Evolutionary conservation across 2,888 invertebrate species (phyloP).

Genomic region (Taphrorychus bicolor): DNA sequence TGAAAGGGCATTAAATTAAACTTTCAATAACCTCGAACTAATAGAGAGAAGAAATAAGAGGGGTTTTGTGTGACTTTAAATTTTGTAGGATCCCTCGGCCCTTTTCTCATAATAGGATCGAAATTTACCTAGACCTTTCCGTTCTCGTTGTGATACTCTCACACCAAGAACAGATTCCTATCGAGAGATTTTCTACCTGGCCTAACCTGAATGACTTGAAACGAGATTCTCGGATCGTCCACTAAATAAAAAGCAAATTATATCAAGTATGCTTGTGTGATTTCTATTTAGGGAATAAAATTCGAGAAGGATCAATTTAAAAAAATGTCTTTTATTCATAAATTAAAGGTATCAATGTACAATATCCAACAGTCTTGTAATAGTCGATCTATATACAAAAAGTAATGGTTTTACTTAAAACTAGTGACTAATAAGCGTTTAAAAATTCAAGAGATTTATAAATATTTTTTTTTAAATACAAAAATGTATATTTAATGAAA

Average conservation of each 20-base stretch:
- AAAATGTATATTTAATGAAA: neutral
- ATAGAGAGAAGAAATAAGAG: no score
- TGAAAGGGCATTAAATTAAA: neutral
- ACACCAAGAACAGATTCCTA: neutral
- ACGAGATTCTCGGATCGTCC: neutral
- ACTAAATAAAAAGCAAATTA: neutral
- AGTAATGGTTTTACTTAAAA: conserved; percentile 38
- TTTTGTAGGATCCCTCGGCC: neutral
- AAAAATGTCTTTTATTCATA: conserved; percentile 48
- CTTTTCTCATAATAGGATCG: conserved; percentile 1
- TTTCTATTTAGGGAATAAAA: conserved; percentile 1
- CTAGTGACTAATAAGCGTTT: conserved; percentile 60
- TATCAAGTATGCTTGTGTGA: conserved; percentile 1
- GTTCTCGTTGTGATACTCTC: neutral
- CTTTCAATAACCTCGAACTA: neutral
- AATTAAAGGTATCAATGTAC: conserved; percentile 51
- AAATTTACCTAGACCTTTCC: conserved; percentile 1
- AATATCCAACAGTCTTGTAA: conserved; percentile 59
- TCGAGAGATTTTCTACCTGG: conserved; percentile 4
- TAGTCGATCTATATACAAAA: conserved; percentile 47
- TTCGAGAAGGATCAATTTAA: conserved; percentile 18
- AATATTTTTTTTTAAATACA: conserved; percentile 14
- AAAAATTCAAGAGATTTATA: conserved; percentile 42
- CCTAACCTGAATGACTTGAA: neutral
- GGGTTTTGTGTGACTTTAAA: neutral